Evolutionary conservation across 1,140 invertebrate genomes (phyloP), one percentile per base, ranked within the genome.

Genomic region (Drosophila bifasciata): DNA sequence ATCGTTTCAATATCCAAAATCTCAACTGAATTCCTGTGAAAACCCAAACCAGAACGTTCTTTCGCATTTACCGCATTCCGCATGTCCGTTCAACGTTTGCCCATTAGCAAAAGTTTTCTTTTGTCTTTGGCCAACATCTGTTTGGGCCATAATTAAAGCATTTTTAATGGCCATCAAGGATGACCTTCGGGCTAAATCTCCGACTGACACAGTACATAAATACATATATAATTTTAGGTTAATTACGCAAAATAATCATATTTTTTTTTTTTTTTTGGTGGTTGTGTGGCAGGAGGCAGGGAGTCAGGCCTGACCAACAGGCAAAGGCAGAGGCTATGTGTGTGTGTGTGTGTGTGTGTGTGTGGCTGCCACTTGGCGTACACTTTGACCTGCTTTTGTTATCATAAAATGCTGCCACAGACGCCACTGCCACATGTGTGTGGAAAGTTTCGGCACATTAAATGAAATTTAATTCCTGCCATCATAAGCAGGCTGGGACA

Each of bases 381-480:
- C 56, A 71, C 67, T 67, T 81, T 85, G 80, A 84, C 80, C 80
- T 80, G 76, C 76, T 84, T 84, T 85, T 85, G 72, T 86, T 84
- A 85, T 84, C 80, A 86, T 76, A 79, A 85, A 84, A 84, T 79
- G 48, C 57, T 67, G 61, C 76, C 79, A 69, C 79, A 76, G 43
- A 61, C 58, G 64, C 68, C 43, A 46, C 51, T 16, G 58, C 36
- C 71, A 67, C 28, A 8, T 51, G 59, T 75, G 40, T 57, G 61
- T n/a, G 52, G 52, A 85, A 84, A 85, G 76, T 85, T 84, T 85
- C 76, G 80, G 76, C 80, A 80, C 80, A 84, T 84, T 84, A 84
- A 84, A 84, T 84, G 80, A 84, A 84, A 84, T 84, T 84, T 84
- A 84, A 84, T 85, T 84, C 80, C 80, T 79, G 79, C 76, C 80